Base-by-base conservation (phyloP, 2,113 vertebrate species). In the Brachionichthys hirsutus region DNA sequence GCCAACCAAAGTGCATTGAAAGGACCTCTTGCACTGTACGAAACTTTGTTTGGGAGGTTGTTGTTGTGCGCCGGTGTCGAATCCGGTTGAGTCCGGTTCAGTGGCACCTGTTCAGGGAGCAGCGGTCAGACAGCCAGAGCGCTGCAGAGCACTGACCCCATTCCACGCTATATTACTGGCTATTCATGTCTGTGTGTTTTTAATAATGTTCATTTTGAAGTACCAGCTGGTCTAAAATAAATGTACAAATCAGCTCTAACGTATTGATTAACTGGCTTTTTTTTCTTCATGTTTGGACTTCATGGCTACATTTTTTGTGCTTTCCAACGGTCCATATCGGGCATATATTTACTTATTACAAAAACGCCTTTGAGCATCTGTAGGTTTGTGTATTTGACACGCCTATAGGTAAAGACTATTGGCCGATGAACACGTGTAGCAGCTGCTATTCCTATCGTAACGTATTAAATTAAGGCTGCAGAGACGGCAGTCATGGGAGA, bases 1-100 rank as follows among this genome's bases (percentile, higher is more conserved):
- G 42, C 17, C 6, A 0, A 47, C 4, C 6, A 4, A 34, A 40
- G 38, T 8, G 1, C 30, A 7, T 14, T 50, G 9, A 2, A 3
- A 50, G 20, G 11, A 10, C 5, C 16, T 10, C 1, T 2, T 15
- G 14, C n/a, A 46, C 9, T 8, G 1, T 18, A 3, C 16, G 11
- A 19, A 74, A 78, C 62, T 80, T 70, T 13, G 8, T 73, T 22
- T 1, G 67, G n/a, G 65, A 62, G 18, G 38, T 9, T 2, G 6
- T 1, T 13, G 30, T 42, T 18, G 13, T 12, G 15, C 18, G 10
- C 1, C 41, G 10, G n/a, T 14, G 43, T 47, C 49, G 1, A 16
- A 44, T 62, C 73, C 73, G 64, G 72, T 79, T 67, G 8, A 69
- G 52, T 60, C 73, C 50, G 55, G 84, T 70, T 76, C 43, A 62